Conservation (phyloP, 2,113 vertebrate species). For the Megaceryle torquata region DNA sequence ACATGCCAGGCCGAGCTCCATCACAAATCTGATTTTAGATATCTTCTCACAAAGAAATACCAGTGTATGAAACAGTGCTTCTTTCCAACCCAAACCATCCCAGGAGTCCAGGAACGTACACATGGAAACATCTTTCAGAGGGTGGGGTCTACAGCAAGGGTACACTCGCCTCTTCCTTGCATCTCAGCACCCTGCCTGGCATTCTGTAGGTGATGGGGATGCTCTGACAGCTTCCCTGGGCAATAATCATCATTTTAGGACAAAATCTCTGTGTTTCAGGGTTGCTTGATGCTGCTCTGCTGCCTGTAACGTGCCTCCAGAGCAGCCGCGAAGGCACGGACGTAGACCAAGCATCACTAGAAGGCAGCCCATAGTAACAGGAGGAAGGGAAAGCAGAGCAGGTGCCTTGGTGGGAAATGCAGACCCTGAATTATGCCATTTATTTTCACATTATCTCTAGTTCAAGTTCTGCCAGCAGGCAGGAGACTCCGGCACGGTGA, state of each 20-base stretch:
- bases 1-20: not conserved
- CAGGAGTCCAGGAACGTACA: no score
- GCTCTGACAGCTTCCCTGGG: not conserved
- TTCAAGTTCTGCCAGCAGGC: not conserved
- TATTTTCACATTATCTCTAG: not conserved
- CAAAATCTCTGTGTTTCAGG: not conserved
- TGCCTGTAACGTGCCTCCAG: not conserved
- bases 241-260: not conserved
- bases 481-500: not conserved
- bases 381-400: not conserved
- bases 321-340: fast-evolving
- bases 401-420: not conserved
- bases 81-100: not conserved
- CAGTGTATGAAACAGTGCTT: not conserved
- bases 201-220: fast-evolving
- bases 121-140: not conserved
- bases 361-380: not conserved
- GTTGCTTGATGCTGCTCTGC: fast-evolving
- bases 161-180: fast-evolving
- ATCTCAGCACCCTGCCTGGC: not conserved
- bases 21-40: not conserved
- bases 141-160: not conserved
- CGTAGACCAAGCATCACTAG: not conserved
- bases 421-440: not conserved
- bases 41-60: not conserved